Evolutionary conservation across 1,140 invertebrate genomes (phyloP), one percentile per base, ranked within the genome.

Genomic region (Gryon sp.): DNA sequence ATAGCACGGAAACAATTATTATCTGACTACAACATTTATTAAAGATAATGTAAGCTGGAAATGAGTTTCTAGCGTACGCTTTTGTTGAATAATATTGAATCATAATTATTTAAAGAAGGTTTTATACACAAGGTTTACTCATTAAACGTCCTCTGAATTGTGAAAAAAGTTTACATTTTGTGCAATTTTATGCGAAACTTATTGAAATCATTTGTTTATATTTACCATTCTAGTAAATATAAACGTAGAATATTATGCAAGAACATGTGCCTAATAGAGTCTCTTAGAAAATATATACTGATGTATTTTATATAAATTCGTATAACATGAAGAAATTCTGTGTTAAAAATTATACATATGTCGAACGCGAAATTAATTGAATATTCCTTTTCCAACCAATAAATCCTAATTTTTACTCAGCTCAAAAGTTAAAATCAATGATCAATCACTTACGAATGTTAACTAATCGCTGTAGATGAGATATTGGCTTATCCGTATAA

Each of bases 31-130:
- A 63, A 26, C 57, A 50, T 57, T 57, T 73, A 63, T 55, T 53
- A 46, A 53, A 72, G 38, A 62, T 62, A 72, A 63, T 73, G 57
- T 57, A 57, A 48, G 16, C 18, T 24, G 41, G 57, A 63, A 73
- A 63, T 73, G 69, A 73, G 50, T 55, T 15, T 46, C 28, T n/a
- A 5, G 38, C 26, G 60, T 53, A 43, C 43, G 20, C 22, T 30
- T 62, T 70, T 46, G 30, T 70, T 45, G 5, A 53, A 53, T 11
- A 18, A 38, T 45, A 60, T 43, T 53, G 38, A 62, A 62, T 72
- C 40, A 36, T 55, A 53, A 32, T 70, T 70, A 34, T 70, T 53
- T 62, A 50, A 53, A 52, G 55, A 60, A 70, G 45, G 36, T 45
- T 62, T 63, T 46, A 48, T 41, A 2, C 12, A 34, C 19, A 19